Conservation (phyloP, 2,113 vertebrate genomes). For the Tupaia chinensis region DNA sequence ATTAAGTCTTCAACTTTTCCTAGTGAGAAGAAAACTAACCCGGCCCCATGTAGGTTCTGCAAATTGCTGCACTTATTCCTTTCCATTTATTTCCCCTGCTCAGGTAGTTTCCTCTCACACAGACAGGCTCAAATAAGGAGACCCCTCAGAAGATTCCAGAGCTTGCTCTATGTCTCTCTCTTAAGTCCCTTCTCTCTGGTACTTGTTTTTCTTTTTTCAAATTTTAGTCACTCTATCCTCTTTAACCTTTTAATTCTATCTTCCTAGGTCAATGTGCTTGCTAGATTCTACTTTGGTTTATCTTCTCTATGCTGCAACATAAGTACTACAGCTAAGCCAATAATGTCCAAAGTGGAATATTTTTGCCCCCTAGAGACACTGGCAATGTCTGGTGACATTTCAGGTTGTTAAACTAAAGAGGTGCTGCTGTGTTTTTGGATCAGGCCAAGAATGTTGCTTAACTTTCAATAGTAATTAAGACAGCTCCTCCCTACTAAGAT, state of each 20-base stretch:
- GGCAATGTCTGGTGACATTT: neutral
- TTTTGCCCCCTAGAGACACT: neutral
- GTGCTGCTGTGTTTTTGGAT: neutral
- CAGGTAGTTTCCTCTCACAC: neutral
- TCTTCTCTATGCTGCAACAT: neutral
- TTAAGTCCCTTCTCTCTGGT: neutral
- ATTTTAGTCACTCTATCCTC: neutral
- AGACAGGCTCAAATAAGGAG: neutral
- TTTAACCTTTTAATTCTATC: neutral
- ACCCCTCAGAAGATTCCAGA: neutral
- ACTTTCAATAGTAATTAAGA: neutral
- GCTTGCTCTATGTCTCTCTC: neutral
- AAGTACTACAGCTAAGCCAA: neutral
- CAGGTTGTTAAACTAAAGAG: neutral
- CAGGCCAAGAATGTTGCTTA: neutral
- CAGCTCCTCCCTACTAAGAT: neutral
- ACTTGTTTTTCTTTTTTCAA: neutral
- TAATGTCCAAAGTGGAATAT: neutral
- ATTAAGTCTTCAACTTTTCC: neutral
- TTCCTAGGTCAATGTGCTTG: neutral
- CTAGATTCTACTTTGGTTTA: neutral
- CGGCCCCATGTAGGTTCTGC: neutral
- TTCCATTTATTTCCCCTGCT: neutral
- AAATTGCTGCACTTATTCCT: neutral
- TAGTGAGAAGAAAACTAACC: neutral